Evolutionary conservation across 2,113 vertebrate species (phyloP).

Genomic region (Apodemus speciosus): DNA sequence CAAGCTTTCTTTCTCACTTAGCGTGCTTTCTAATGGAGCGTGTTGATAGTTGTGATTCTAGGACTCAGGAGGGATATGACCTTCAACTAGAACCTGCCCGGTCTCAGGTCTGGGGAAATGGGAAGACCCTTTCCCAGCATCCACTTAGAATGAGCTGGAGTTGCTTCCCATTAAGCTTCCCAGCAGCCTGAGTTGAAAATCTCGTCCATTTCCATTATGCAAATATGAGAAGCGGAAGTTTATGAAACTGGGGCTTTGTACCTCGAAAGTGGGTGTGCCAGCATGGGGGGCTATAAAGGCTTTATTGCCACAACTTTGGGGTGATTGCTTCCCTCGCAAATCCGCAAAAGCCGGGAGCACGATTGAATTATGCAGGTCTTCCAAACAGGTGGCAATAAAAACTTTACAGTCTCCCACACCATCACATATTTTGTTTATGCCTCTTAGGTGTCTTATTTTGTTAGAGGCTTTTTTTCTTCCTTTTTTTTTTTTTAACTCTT

Average conservation of each 20-base stretch:
- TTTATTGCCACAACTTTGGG: conserved; percentile 79
- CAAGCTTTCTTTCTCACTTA: not conserved
- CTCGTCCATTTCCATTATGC: conserved; percentile 74
- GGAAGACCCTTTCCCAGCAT: not conserved
- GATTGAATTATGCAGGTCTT: conserved; percentile 79
- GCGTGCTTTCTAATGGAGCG: not conserved
- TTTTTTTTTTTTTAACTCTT: conserved; percentile 44
- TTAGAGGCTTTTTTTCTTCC: not conserved
- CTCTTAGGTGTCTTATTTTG: conserved; percentile 79
- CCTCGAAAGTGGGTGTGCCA: conserved; percentile 65
- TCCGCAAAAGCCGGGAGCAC: conserved; percentile 73
- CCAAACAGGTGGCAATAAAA: conserved; percentile 81
- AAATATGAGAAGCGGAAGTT: conserved; percentile 74
- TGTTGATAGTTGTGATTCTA: not conserved
- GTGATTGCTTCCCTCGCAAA: conserved; percentile 74
- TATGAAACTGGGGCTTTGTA: conserved; percentile 78
- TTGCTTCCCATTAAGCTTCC: conserved; percentile 60
- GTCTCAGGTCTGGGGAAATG: not conserved
- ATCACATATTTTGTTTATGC: conserved; percentile 78
- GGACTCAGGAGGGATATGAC: not conserved
- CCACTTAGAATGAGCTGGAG: not conserved
- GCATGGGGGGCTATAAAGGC: conserved; percentile 74
- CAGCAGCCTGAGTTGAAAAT: conserved; percentile 69
- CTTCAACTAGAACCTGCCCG: conserved; percentile 7
- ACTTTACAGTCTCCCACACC: conserved; percentile 79